Evolutionary conservation across 2,113 vertebrate genomes (phyloP).

Genomic region (Toxostoma redivivum): DNA sequence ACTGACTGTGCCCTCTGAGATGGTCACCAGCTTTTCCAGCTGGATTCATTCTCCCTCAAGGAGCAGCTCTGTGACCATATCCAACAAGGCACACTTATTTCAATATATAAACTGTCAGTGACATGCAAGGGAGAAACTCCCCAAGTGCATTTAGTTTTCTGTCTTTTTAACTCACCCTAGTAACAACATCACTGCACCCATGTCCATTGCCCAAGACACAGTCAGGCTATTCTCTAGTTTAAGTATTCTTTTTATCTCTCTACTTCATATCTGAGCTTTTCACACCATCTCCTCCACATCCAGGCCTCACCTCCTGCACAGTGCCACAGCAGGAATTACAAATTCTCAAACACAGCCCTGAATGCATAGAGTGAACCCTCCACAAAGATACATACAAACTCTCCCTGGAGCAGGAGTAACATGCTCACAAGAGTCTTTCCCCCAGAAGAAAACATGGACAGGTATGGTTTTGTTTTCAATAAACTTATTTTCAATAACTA

Average conservation of each 20-base stretch:
- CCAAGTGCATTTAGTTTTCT: neutral
- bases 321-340: neutral
- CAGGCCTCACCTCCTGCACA: neutral
- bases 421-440: neutral
- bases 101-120: neutral
- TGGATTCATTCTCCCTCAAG: neutral
- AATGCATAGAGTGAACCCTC: fast-evolving
- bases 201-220: neutral
- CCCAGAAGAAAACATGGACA: neutral
- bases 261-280: neutral
- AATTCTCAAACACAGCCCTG: neutral
- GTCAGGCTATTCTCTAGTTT: neutral
- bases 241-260: neutral
- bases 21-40: neutral
- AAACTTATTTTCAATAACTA: neutral
- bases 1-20: neutral
- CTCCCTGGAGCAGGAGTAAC: neutral
- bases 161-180: neutral
- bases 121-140: neutral
- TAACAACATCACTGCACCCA: neutral
- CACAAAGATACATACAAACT: neutral
- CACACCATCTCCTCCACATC: neutral
- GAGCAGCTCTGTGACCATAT: neutral
- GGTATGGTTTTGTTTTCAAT: neutral
- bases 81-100: neutral